Evolutionary conservation across 2,888 invertebrate genomes (phyloP).

Genomic region (Platycheirus rosarum): DNA sequence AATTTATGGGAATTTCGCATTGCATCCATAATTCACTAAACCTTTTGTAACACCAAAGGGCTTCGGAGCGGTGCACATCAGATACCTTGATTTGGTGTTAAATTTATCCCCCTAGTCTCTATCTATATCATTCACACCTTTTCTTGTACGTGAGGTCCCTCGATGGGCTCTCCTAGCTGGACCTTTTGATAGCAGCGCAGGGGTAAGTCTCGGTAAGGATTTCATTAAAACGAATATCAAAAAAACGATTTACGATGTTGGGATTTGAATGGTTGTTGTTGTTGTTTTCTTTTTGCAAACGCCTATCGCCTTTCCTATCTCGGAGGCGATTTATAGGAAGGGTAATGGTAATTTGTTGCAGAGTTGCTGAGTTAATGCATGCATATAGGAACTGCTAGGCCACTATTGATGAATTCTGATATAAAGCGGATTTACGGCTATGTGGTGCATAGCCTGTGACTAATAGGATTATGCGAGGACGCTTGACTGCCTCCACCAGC

Average conservation of each 20-base stretch:
- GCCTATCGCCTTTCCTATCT: conserved; percentile 37
- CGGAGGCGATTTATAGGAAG: conserved; percentile 40
- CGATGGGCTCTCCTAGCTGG: conserved; percentile 8
- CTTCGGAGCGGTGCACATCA: not conserved
- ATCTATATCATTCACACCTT: conserved; percentile 56
- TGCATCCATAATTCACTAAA: conserved; percentile 54
- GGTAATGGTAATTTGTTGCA: conserved; percentile 62
- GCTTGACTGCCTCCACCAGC: conserved; percentile 29
- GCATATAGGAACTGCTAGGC: not conserved
- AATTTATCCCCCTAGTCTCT: conserved; percentile 25
- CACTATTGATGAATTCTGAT: conserved; percentile 33
- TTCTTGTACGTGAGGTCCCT: conserved; percentile 23
- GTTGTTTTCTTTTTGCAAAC: conserved; percentile 18
- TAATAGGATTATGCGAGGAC: conserved; percentile 53
- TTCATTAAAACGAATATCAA: conserved; percentile 14
- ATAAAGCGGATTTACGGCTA: conserved; percentile 37
- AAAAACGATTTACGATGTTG: conserved; percentile 4
- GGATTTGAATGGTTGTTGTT: not conserved
- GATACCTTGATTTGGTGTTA: not conserved
- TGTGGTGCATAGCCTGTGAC: conserved; percentile 35
- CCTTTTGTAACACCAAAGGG: conserved; percentile 30
- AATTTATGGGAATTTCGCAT: conserved; percentile 60
- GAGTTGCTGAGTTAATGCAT: conserved; percentile 16
- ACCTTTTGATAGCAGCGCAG: conserved; percentile 26
- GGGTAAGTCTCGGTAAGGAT: conserved; percentile 20